Percentiles rank a stretch among this genome's conserved stretches.
Conservation (phyloP, 2,888 invertebrate species). For the Heliconius ethilla region DNA sequence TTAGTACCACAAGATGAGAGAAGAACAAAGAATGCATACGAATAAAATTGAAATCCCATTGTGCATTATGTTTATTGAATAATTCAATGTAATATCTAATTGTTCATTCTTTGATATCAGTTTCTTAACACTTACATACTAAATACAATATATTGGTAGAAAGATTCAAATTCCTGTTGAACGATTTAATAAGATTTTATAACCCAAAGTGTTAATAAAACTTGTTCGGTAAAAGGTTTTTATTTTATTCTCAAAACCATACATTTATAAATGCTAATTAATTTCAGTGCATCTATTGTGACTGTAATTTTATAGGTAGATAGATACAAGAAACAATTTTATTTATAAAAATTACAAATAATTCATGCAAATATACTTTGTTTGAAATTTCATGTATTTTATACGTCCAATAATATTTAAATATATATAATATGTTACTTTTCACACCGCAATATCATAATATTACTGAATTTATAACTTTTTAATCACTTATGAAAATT, state of each 20-base stretch:
- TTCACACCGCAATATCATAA: not conserved
- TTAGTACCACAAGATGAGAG: conserved; percentile 51
- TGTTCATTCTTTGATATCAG: conserved; percentile 39
- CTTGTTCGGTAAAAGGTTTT: conserved; percentile 31
- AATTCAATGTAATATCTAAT: conserved; percentile 39
- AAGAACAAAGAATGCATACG: conserved; percentile 40
- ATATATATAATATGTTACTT: too few relatives aligned
- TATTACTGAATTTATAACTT: not conserved
- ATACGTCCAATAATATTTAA: not conserved
- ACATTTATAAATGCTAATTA: not conserved
- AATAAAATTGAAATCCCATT: conserved; percentile 43
- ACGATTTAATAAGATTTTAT: conserved; percentile 17
- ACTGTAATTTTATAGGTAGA: not conserved
- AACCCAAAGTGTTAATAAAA: conserved; percentile 11
- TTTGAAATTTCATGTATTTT: not conserved
- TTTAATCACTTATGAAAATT: not conserved
- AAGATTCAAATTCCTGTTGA: conserved; percentile 24
- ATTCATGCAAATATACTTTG: not conserved
- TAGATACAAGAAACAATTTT: not conserved
- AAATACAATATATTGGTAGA: conserved; percentile 32
- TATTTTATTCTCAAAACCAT: not conserved
- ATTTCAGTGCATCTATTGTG: not conserved
- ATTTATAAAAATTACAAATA: not conserved
- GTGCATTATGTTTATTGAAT: conserved; percentile 43
- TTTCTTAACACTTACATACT: conserved; percentile 42